Evolutionary conservation across 1,140 invertebrate species (phyloP).

Genomic region (Rhizoglyphus robini): DNA sequence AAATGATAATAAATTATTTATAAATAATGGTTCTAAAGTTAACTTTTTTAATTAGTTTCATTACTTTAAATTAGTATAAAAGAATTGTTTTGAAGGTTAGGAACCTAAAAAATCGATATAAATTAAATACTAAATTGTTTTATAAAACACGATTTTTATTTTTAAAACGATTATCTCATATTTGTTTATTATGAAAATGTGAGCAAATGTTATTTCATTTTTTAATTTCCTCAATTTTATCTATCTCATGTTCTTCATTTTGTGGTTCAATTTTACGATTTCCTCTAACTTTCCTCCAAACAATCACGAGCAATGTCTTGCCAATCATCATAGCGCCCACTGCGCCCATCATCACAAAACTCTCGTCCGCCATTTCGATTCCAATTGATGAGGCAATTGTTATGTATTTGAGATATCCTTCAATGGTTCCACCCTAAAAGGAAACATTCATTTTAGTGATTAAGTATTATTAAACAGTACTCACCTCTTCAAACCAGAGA

Average conservation of each 20-base stretch:
- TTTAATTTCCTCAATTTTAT: too few species aligned
- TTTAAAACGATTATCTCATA: too few species aligned
- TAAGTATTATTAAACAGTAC: neutral
- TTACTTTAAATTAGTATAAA: too few species aligned
- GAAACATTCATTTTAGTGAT: neutral
- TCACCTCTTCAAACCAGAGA: conserved; percentile 16
- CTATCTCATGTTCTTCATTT: neutral
- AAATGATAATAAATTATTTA: too few species aligned
- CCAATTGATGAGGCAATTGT: neutral
- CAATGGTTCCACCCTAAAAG: neutral
- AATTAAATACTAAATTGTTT: too few species aligned
- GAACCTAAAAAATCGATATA: too few species aligned
- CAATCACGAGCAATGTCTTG: neutral
- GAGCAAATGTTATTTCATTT: too few species aligned
- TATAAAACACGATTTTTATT: too few species aligned
- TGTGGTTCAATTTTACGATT: neutral
- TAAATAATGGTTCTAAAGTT: too few species aligned
- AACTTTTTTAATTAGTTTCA: too few species aligned
- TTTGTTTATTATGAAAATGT: too few species aligned
- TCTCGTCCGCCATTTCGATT: neutral
- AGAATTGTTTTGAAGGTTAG: too few species aligned
- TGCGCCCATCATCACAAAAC: neutral
- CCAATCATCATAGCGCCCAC: neutral
- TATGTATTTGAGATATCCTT: neutral
- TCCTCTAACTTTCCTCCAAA: neutral